Percentiles rank a stretch among this genome's conserved stretches.
These are phyloP conservation scores for Eolophus roseicapilla DNA, from an alignment of 2,113 vertebrate genomes.

Conservation along the genomic window DNA sequence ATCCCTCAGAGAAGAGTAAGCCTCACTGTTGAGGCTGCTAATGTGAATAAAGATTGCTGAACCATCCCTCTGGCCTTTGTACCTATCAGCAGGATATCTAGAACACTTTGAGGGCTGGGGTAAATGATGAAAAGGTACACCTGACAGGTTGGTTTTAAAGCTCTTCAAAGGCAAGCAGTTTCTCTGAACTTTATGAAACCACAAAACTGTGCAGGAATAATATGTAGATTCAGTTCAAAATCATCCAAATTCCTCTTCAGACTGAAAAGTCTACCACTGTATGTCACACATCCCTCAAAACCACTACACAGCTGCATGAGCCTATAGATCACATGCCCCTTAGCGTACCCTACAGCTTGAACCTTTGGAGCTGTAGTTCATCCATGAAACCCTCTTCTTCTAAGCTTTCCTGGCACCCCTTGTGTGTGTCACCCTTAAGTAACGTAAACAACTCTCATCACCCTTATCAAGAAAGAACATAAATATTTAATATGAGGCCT, in stretches of 20 bases:
- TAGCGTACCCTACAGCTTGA: conserved; percentile 1
- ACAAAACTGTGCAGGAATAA: neutral
- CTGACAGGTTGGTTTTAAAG: neutral
- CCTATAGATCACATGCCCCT: neutral
- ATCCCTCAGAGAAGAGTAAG: neutral
- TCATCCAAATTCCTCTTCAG: neutral
- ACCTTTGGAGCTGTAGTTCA: neutral
- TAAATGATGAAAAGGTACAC: neutral
- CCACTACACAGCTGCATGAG: neutral
- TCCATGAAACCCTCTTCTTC: neutral
- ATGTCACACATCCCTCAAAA: conserved; percentile 1
- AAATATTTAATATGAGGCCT: neutral
- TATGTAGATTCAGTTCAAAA: conserved; percentile 10
- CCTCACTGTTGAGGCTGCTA: neutral
- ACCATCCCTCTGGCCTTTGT: neutral
- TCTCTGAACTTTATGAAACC: conserved; percentile 32
- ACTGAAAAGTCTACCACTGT: neutral
- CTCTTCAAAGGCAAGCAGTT: conserved; percentile 21
- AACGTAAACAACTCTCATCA: neutral
- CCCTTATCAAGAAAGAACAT: neutral
- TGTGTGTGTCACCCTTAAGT: neutral
- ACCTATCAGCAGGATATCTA: neutral
- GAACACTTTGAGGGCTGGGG: neutral
- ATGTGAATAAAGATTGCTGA: neutral
- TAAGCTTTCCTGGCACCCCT: neutral